A percentile compares a stretch with the other conserved stretches of the same genome.
These are phyloP conservation scores for Onchidella celtica DNA, from an alignment of 2,888 invertebrate genomes.

Conservation along the genomic window DNA sequence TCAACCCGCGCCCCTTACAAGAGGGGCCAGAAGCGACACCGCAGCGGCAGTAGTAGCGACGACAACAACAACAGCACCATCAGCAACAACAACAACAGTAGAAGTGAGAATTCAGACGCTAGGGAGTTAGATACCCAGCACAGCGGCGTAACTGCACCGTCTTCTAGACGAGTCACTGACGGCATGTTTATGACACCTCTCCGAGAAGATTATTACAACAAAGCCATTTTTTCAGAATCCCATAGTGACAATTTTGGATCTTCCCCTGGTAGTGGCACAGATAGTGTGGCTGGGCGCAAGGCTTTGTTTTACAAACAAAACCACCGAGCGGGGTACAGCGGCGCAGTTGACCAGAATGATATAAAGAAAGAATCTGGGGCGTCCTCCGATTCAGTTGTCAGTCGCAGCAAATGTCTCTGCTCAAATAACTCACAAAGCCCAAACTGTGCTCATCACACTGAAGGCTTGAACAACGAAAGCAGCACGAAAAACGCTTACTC, in stretches of 20 bases:
- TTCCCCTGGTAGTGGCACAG: neutral
- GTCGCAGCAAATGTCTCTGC: conserved; percentile 6
- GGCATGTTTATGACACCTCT: neutral
- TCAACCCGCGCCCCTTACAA: neutral
- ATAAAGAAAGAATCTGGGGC: neutral
- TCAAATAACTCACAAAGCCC: neutral
- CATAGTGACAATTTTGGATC: neutral
- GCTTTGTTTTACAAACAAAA: neutral
- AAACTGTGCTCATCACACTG: neutral
- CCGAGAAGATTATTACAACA: neutral
- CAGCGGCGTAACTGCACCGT: neutral
- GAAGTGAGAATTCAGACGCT: neutral
- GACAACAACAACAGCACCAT: neutral
- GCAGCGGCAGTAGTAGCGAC: neutral
- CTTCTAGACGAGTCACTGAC: neutral
- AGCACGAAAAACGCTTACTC: neutral
- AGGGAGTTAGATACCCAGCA: neutral
- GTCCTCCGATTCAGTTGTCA: neutral
- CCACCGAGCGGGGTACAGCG: neutral
- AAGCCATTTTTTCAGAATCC: neutral
- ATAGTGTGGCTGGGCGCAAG: neutral
- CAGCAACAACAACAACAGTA: no score
- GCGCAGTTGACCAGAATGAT: neutral
- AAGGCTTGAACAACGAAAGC: neutral
- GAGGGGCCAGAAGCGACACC: conserved; percentile 15